These are phyloP conservation scores for Conopomorpha cramerella DNA, from an alignment of 1,140 invertebrate genomes.

Conservation along the genomic window DNA sequence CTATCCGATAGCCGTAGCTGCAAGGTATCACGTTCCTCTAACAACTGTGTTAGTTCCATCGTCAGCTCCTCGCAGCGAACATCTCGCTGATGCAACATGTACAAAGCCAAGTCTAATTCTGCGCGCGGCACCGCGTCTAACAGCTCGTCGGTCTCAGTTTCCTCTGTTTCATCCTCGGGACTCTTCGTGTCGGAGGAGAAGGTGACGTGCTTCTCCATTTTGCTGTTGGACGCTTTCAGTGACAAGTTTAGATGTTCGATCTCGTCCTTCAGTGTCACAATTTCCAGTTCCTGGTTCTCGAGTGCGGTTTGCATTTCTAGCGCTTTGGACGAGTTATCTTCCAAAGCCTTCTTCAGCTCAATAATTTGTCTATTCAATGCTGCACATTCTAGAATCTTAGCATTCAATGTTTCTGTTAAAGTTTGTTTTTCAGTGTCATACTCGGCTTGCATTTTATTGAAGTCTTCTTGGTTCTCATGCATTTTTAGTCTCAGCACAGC, in stretches of 20 bases:
- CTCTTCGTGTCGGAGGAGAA: constrained; percentile 38
- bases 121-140: constrained; percentile 56
- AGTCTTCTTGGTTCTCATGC: constrained; percentile 32
- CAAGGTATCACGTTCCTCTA: constrained; percentile 84
- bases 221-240: constrained; percentile 62
- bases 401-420: constrained; percentile 35
- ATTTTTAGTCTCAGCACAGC: constrained; percentile 46
- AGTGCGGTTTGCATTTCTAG: constrained; percentile 62
- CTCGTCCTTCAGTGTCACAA: constrained; percentile 69
- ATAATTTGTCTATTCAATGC: constrained; percentile 51
- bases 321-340: constrained; percentile 57
- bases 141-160: constrained; percentile 22
- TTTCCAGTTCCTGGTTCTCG: constrained; percentile 69
- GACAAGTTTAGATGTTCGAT: constrained; percentile 25
- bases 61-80: constrained; percentile 88
- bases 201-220: constrained; percentile 60
- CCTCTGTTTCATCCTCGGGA: constrained; percentile 11
- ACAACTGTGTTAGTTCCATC: constrained; percentile 77
- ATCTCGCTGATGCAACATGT: constrained; percentile 86
- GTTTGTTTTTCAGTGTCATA: constrained; percentile 27
- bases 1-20: constrained; percentile 81
- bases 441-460: constrained; percentile 26
- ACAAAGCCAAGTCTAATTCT: constrained; percentile 81
- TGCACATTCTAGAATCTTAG: constrained; percentile 54
- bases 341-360: constrained; percentile 57